These are phyloP conservation scores for Sericinus montela DNA, from an alignment of 2,888 invertebrate genomes.

Conservation along the genomic window DNA sequence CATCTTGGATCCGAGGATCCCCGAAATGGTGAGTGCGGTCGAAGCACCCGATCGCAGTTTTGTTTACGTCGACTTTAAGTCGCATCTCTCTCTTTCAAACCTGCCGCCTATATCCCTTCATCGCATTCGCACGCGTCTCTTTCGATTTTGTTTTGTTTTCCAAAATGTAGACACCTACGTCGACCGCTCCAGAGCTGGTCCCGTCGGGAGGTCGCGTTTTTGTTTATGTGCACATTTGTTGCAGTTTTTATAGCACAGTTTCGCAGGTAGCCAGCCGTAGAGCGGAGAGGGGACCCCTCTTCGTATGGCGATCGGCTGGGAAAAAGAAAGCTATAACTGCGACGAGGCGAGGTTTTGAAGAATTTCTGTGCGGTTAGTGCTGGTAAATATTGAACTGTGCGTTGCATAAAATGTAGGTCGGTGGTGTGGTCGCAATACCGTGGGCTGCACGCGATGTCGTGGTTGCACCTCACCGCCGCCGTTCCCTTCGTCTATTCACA, in stretches of 20 bases:
- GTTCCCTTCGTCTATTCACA: slow-evolving; percentile 41
- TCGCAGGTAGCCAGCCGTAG: slow-evolving; percentile 64
- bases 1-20: slow-evolving; percentile 55
- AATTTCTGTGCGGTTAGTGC: slow-evolving; percentile 41
- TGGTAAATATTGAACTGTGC: slow-evolving; percentile 63
- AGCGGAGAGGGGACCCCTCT: slow-evolving; percentile 36
- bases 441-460: slow-evolving; percentile 59
- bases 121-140: slow-evolving; percentile 71
- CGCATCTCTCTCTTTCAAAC: slow-evolving; percentile 62
- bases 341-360: slow-evolving; percentile 36
- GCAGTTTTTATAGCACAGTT: slow-evolving; percentile 62
- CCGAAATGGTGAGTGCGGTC: slow-evolving; percentile 78
- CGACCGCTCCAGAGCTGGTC: slow-evolving; percentile 60
- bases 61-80: slow-evolving; percentile 74
- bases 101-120: slow-evolving; percentile 72
- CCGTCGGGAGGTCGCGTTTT: slow-evolving; percentile 66
- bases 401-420: slow-evolving; percentile 78
- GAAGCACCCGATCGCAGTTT: slow-evolving; percentile 72
- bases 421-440: slow-evolving; percentile 56
- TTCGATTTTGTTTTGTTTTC: slow-evolving; percentile 78
- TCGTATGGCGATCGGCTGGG: slow-evolving; percentile 33
- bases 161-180: slow-evolving; percentile 74
- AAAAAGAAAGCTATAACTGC: slow-evolving; percentile 28
- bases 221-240: slow-evolving; percentile 60
- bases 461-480: slow-evolving; percentile 37